Conservation (phyloP, 2,113 vertebrate species). For the Datnioides undecimradiatus region DNA sequence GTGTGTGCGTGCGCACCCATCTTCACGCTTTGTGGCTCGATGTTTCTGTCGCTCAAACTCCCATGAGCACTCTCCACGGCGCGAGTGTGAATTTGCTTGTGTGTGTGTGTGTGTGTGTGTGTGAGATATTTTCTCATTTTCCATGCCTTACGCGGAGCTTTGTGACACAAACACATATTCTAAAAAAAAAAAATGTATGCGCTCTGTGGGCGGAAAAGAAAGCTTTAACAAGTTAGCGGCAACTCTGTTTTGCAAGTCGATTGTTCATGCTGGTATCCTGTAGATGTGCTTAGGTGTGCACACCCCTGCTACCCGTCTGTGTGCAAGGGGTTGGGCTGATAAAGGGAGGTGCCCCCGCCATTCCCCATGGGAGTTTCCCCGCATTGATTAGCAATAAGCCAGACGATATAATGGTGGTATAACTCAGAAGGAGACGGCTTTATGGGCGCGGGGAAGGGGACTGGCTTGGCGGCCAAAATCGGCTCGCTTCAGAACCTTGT, state of each 20-base stretch:
- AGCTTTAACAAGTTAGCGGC: constrained; percentile 39
- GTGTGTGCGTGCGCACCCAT: constrained; percentile 35
- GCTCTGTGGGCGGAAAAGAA: constrained; percentile 20
- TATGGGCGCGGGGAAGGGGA: constrained; percentile 61
- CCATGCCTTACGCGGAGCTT: constrained; percentile 17
- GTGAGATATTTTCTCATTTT: constrained; percentile 52
- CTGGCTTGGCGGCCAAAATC: constrained; percentile 59
- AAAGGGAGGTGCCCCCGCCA: constrained; percentile 19
- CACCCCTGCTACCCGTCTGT: constrained; percentile 14
- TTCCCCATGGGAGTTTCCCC: constrained; percentile 62
- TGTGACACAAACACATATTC: constrained; percentile 52
- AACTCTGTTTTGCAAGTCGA: constrained; percentile 28
- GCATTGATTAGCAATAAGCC: constrained; percentile 82
- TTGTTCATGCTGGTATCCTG: constrained; percentile 42
- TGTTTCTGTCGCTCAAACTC: constrained; percentile 79
- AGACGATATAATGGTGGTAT: constrained; percentile 76
- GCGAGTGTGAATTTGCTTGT: constrained; percentile 59
- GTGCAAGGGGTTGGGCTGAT: constrained; percentile 14
- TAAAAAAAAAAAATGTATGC: constrained; percentile 34
- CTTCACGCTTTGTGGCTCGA: constrained; percentile 75
- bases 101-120: constrained; percentile 15
- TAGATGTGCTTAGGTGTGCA: constrained; percentile 42
- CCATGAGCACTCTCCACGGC: constrained; percentile 66
- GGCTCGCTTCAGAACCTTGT: constrained; percentile 38
- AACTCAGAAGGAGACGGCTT: constrained; percentile 76